Conservation (phyloP, 1,140 invertebrate species). For the Drosophila jambulina region DNA sequence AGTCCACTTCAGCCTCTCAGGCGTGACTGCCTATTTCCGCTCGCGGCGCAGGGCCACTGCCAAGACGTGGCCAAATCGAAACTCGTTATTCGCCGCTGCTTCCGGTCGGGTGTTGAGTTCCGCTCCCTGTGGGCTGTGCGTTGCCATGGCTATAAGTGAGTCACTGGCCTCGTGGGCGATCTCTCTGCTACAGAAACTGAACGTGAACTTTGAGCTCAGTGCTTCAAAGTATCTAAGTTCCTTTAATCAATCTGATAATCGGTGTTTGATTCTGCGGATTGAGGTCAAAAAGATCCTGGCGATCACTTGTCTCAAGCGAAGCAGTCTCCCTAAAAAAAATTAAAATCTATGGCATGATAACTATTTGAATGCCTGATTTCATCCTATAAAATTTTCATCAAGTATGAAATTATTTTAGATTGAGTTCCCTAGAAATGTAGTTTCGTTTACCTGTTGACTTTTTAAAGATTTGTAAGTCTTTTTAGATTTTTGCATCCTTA, state of each 20-base stretch:
- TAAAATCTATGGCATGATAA: background rate
- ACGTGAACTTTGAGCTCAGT: background rate
- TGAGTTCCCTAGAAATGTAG: too few species aligned
- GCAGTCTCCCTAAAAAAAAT: too few species aligned
- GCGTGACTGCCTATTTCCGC: constrained; percentile 81
- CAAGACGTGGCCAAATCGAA: constrained; percentile 56
- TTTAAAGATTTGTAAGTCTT: background rate
- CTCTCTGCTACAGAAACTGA: background rate
- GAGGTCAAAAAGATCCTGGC: background rate
- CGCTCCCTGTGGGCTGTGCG: constrained; percentile 51
- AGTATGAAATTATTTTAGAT: too few species aligned
- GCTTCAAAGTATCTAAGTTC: background rate
- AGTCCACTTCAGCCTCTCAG: constrained; percentile 70
- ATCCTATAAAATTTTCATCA: too few species aligned
- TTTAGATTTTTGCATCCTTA: background rate
- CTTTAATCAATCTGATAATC: background rate
- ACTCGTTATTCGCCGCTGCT: constrained; percentile 65
- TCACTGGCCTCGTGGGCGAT: constrained; percentile 9
- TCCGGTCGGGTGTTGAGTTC: constrained; percentile 53
- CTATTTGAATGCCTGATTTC: background rate
- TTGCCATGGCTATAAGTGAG: constrained; percentile 50
- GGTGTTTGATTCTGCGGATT: background rate
- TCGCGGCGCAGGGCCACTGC: constrained; percentile 40
- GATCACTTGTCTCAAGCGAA: background rate
- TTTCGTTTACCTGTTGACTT: background rate